These are phyloP conservation scores for Ceratitis capitata DNA, from an alignment of 1,140 invertebrate genomes.

Conservation along the genomic window DNA sequence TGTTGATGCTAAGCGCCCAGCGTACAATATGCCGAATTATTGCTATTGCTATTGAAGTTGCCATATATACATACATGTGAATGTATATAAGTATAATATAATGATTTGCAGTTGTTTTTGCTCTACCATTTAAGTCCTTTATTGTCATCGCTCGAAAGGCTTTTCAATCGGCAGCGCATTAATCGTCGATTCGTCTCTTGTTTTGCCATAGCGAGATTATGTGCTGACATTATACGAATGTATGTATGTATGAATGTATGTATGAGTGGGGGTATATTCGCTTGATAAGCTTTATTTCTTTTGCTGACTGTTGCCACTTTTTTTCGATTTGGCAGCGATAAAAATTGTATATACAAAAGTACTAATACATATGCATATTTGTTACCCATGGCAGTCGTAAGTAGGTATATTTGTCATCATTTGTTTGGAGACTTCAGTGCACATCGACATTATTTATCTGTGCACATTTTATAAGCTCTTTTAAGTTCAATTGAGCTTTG, in stretches of 20 bases:
- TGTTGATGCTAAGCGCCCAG: neutral
- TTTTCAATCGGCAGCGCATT: conserved; percentile 19
- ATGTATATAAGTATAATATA: neutral
- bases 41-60: neutral
- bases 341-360: no score
- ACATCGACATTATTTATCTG: neutral
- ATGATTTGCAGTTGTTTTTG: neutral
- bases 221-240: no score
- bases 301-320: neutral
- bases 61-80: neutral
- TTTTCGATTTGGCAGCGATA: neutral
- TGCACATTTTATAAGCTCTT: neutral
- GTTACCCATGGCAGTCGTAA: neutral
- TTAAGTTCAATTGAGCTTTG: neutral
- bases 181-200: conserved; percentile 29
- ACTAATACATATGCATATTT: neutral
- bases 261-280: no score
- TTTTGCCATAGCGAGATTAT: neutral
- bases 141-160: neutral
- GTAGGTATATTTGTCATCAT: neutral
- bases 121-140: neutral
- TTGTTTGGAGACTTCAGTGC: neutral
- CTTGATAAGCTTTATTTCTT: neutral
- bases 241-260: no score
- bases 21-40: neutral